phyloP scores from a whole-genome alignment of 2,888 invertebrate species.

The Podabrus alpinus region DNA sequence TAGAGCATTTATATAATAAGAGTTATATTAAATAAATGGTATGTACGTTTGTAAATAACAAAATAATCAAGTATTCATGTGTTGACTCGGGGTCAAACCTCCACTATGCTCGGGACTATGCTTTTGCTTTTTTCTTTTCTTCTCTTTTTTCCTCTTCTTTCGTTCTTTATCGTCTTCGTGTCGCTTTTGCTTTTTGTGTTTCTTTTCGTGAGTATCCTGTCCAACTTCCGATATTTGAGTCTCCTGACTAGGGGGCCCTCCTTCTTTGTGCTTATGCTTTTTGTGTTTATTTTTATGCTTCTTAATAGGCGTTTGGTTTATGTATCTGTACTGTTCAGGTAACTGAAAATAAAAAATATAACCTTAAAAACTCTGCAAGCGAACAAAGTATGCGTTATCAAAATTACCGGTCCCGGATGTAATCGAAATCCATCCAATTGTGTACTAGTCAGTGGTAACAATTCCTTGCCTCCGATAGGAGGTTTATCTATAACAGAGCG shows the following conservation, averaged over 20 bases:
- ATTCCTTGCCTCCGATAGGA: slow-evolving; percentile 88
- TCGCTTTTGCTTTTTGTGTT: slow-evolving; percentile 91
- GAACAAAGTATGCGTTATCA: slow-evolving; percentile 18
- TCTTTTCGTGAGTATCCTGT: slow-evolving; percentile 89
- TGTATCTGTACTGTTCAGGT: slow-evolving; percentile 93
- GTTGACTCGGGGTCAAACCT: slow-evolving; percentile 66
- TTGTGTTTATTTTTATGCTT: slow-evolving; percentile 96
- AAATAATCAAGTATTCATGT: slow-evolving; percentile 40
- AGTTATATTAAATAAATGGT: not conserved
- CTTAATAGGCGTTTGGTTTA: slow-evolving; percentile 88
- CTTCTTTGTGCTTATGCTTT: slow-evolving; percentile 91
- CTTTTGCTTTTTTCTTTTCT: slow-evolving; percentile 92
- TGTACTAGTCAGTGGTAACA: slow-evolving; percentile 82
- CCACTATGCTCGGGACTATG: slow-evolving; percentile 86
- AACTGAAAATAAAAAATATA: slow-evolving; percentile 60
- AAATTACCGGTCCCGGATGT: slow-evolving; percentile 83
- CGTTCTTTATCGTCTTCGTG: slow-evolving; percentile 93
- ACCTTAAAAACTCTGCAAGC: slow-evolving; percentile 1
- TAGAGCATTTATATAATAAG: not conserved
- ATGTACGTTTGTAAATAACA: not conserved
- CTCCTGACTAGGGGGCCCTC: slow-evolving; percentile 77
- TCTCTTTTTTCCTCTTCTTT: slow-evolving; percentile 93
- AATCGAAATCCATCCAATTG: slow-evolving; percentile 92
- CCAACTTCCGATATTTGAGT: slow-evolving; percentile 67
- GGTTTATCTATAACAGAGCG: slow-evolving; percentile 95